phyloP scores from a whole-genome alignment of 2,797 vertebrate species.

The Myotis vivesi region DNA sequence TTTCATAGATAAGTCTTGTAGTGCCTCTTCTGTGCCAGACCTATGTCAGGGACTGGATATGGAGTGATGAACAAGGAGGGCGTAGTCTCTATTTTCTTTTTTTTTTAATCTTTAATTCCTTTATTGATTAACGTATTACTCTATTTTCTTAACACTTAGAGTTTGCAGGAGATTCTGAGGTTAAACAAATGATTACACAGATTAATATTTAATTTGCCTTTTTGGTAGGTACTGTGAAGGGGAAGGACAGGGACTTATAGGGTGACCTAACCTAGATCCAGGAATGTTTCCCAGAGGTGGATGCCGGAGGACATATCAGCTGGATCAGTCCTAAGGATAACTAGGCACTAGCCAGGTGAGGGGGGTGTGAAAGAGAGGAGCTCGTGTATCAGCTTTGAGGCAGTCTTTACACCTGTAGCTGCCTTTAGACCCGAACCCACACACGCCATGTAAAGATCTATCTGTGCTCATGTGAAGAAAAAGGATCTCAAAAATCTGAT shows the following conservation, averaged over 20 bases:
- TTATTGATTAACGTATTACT: no score
- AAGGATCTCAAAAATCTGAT: neutral
- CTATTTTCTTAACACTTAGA: neutral
- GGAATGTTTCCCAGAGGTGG: neutral
- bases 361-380: neutral
- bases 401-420: neutral
- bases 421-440: neutral
- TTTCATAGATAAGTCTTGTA: neutral
- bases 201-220: neutral
- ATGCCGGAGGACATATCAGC: neutral
- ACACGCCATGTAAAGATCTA: neutral
- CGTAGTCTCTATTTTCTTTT: neutral
- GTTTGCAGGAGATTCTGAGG: neutral
- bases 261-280: neutral
- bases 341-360: neutral
- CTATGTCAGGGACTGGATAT: neutral
- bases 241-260: neutral
- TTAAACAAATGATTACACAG: neutral
- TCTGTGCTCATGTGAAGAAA: neutral
- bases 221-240: neutral
- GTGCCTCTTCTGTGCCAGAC: neutral
- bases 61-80: neutral
- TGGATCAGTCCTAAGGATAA: neutral
- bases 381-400: neutral
- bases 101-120: no score